These are phyloP conservation scores for Tortrix viridana DNA, from an alignment of 2,888 invertebrate genomes.

Conservation along the genomic window DNA sequence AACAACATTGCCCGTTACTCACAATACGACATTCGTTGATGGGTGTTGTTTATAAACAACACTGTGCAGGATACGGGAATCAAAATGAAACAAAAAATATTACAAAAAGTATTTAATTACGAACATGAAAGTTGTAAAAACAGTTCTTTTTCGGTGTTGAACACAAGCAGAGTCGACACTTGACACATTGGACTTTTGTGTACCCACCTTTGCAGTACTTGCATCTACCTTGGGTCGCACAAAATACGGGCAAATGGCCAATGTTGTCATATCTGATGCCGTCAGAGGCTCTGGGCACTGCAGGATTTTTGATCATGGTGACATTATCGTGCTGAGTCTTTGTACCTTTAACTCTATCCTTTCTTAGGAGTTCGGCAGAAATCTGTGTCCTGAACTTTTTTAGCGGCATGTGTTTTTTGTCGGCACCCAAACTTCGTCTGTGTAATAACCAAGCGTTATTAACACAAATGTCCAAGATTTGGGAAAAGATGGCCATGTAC, in stretches of 20 bases:
- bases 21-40: not conserved
- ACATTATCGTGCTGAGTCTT: not conserved
- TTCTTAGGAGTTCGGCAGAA: not conserved
- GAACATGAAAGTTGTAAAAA: not conserved
- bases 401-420: not conserved
- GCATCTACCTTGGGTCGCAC: not conserved
- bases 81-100: not conserved
- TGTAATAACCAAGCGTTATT: too few relatives aligned
- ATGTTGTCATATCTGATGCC: not conserved
- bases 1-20: not conserved
- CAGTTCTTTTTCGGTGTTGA: not conserved
- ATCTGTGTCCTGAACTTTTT: not conserved
- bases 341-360: not conserved
- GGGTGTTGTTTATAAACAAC: not conserved
- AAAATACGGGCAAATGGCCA: not conserved
- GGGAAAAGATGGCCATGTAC: not conserved
- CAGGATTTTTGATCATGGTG: not conserved
- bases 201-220: not conserved
- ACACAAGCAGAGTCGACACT: not conserved
- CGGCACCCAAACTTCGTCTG: too few relatives aligned
- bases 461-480: not conserved
- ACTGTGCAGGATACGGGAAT: not conserved
- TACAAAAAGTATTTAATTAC: not conserved
- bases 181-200: not conserved
- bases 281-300: not conserved